Percentiles rank a stretch among this genome's conserved stretches.
Evolutionary conservation across 2,113 vertebrate genomes (phyloP).

Genomic region (Rallus limicola): DNA sequence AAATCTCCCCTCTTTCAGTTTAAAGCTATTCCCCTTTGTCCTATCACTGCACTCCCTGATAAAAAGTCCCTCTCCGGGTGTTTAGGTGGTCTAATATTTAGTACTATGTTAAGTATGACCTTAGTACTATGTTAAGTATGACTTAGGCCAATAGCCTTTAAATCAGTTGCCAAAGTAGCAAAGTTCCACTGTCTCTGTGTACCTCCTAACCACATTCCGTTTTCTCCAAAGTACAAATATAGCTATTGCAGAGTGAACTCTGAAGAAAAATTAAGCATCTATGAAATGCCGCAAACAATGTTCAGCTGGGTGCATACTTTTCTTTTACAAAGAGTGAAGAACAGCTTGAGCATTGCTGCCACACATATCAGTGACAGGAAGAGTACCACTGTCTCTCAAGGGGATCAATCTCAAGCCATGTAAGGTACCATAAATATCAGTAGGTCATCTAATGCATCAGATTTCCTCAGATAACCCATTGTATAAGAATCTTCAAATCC

Average conservation of each 20-base stretch:
- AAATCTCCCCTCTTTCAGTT: too few relatives aligned
- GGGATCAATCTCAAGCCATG: not conserved
- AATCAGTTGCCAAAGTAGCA: not conserved
- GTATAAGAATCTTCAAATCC: not conserved
- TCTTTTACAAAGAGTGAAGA: not conserved
- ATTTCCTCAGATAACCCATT: not conserved
- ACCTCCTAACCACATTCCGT: not conserved
- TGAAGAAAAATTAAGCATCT: not conserved
- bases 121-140: not conserved
- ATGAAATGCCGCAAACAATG: not conserved
- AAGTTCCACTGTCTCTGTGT: not conserved
- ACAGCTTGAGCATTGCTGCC: not conserved
- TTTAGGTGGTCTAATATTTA: not conserved
- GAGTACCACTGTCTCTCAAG: fast-evolving
- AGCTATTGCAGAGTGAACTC: not conserved
- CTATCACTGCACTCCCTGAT: too few relatives aligned
- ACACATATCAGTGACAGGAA: fast-evolving
- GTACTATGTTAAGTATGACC: not conserved
- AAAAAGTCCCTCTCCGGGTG: too few relatives aligned
- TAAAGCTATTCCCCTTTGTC: too few relatives aligned
- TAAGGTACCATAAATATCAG: not conserved
- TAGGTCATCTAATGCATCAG: not conserved
- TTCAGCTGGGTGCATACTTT: not conserved
- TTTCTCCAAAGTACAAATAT: not conserved
- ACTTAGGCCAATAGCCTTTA: not conserved